Percentiles rank a stretch among this genome's conserved stretches.
Evolutionary conservation across 2,797 vertebrate species (phyloP).

Genomic region (Clarias pachynema): DNA sequence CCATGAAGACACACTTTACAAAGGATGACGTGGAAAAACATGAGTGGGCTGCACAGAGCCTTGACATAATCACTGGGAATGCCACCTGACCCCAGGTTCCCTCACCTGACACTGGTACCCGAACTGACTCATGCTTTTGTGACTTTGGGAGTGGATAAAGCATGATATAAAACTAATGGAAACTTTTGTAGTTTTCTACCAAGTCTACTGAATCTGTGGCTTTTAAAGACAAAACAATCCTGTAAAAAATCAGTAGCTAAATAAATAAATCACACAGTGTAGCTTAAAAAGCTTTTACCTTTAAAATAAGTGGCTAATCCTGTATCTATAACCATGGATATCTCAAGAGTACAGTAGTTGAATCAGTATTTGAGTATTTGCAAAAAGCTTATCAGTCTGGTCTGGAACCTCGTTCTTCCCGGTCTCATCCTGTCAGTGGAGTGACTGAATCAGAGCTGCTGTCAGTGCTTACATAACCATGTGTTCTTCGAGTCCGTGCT

Average conservation of each 20-base stretch:
- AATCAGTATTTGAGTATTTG: constrained; percentile 7
- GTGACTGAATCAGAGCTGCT: constrained; percentile 38
- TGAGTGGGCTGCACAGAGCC: background rate
- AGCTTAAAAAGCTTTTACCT: background rate
- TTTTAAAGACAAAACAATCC: background rate
- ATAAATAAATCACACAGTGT: background rate
- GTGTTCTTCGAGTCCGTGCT: constrained; percentile 43
- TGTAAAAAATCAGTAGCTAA: background rate
- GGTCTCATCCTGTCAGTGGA: constrained; percentile 26
- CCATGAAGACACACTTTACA: background rate
- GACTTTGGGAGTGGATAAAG: background rate
- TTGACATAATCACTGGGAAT: background rate
- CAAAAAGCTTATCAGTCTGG: constrained; percentile 31
- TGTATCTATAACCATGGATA: constrained; percentile 11
- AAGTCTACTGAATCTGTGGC: background rate
- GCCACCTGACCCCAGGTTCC: too few species aligned
- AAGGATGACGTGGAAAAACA: background rate
- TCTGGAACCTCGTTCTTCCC: background rate
- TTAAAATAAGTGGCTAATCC: background rate
- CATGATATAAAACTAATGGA: background rate
- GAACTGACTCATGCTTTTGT: background rate
- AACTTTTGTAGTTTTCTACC: background rate
- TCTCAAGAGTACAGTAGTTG: constrained; percentile 9
- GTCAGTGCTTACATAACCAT: constrained; percentile 51
- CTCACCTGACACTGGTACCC: background rate